phyloP scores from a whole-genome alignment of 2,888 invertebrate genomes.

The Sepioteuthis lessoniana region DNA sequence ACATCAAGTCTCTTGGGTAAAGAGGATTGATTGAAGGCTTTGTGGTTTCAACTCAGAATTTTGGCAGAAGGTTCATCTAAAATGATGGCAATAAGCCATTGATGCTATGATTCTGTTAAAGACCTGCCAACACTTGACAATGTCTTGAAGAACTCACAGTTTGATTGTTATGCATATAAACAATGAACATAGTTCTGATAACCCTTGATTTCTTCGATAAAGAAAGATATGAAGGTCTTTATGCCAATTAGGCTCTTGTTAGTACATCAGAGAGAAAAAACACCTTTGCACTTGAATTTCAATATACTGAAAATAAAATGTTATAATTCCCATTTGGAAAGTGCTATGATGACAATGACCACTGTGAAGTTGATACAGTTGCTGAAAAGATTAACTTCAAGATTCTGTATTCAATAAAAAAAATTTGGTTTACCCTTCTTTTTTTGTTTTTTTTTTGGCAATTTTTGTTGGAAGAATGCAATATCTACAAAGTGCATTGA shows the following conservation, averaged over 20 bases:
- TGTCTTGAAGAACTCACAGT: conserved; percentile 63
- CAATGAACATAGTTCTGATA: background rate
- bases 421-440: too few relatives aligned
- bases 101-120: background rate
- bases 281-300: too few relatives aligned
- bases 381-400: too few relatives aligned
- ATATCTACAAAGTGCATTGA: too few relatives aligned
- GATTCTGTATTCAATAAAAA: too few relatives aligned
- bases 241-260: background rate
- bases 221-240: background rate
- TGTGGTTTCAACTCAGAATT: background rate
- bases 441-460: too few relatives aligned
- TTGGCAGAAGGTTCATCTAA: background rate
- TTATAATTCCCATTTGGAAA: too few relatives aligned
- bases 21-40: conserved; percentile 33
- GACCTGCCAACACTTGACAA: conserved; percentile 4
- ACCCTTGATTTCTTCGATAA: background rate
- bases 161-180: conserved; percentile 50
- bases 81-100: background rate
- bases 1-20: background rate
- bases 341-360: too few relatives aligned
- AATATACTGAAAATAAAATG: too few relatives aligned
- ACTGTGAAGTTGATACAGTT: too few relatives aligned
- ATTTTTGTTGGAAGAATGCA: too few relatives aligned
- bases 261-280: background rate